Base-by-base conservation (phyloP, 2,113 vertebrate genomes). In the Hypocryptadius cinnamomeus region DNA sequence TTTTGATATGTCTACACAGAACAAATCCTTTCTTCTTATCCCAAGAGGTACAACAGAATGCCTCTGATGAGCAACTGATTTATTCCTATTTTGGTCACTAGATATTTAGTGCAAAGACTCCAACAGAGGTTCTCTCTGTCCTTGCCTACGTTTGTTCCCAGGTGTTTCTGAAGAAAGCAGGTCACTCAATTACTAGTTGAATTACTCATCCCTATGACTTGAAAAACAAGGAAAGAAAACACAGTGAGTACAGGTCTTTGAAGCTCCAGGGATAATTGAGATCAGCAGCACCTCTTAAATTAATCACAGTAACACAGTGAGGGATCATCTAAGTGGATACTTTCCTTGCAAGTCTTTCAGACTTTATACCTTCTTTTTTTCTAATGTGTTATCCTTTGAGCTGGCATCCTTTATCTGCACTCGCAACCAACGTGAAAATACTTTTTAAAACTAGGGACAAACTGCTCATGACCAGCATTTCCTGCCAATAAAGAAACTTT, bases 151-250 rank as follows among this genome's bases (percentile, higher is more conserved):
- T 84, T 95, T 90, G 73, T 69, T 94, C 87, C 80, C 81, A 72
- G 35, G 66, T 79, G 83, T 18, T 89, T 72, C 87, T 92, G 87
- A 76, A 91, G 92, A 96, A 96, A 96, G 95, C 91, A 96, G 95
- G 95, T 95, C 95, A 96, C 94, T 93, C 91, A 92, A 71, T 87
- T 95, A 91, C 59, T 15, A 54, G 25, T 3, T 79, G 71, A 66
- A 79, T 95, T 95, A 94, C 92, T 96, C 94, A 93, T 35, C 66
- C 39, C 89, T 57, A 76, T 20, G 66, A 92, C 89, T 95, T 89
- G 89, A 94, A 96, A 96, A 96, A 96, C 94, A 96, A 92, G 87
- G 92, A 87, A 96, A 79, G 73, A 94, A 93, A 94, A 94, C 70
- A 81, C 63, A 37, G 21, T 15, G 71, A 91, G 73, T 31, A 82